A percentile compares a stretch with the other conserved stretches of the same genome.
Conservation (phyloP, 2,888 invertebrate species). For the Eulithis prunata region DNA sequence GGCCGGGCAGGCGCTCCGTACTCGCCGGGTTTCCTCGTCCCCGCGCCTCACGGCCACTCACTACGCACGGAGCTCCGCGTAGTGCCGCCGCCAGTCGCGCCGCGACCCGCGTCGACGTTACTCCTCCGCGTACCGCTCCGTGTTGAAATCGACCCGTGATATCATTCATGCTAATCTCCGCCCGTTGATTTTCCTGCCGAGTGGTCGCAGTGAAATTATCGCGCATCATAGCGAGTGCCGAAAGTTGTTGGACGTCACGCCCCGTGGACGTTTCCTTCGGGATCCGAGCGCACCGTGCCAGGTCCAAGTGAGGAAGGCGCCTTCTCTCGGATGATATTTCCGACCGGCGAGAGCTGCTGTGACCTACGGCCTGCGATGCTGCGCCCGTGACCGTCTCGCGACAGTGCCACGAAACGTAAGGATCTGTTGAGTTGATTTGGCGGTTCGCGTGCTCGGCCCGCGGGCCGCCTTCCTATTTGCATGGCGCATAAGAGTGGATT, state of each 20-base stretch:
- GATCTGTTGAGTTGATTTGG: conserved; percentile 76
- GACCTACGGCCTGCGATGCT: conserved; percentile 80
- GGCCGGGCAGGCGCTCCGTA: conserved; percentile 71
- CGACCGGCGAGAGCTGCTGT: conserved; percentile 65
- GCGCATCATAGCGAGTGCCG: conserved; percentile 76
- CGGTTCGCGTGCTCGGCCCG: conserved; percentile 70
- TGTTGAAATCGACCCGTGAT: conserved; percentile 61
- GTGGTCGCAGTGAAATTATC: conserved; percentile 72
- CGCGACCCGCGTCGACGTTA: conserved; percentile 80
- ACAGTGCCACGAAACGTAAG: conserved; percentile 84
- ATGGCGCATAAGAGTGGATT: conserved; percentile 83
- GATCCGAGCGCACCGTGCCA: conserved; percentile 70
- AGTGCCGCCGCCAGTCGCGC: conserved; percentile 80
- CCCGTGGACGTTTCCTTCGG: conserved; percentile 76
- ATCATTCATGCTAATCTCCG: conserved; percentile 80
- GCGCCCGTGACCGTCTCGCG: conserved; percentile 81
- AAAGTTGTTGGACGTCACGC: conserved; percentile 74
- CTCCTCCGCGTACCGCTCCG: conserved; percentile 53
- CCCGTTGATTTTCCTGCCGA: conserved; percentile 78
- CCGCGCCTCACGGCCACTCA: conserved; percentile 84
- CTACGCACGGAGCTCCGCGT: conserved; percentile 81
- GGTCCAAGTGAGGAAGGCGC: conserved; percentile 70
- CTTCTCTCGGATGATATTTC: conserved; percentile 74
- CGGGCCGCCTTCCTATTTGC: conserved; percentile 80
- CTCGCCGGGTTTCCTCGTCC: conserved; percentile 84